Conservation (phyloP, 1,140 invertebrate species). For the Aphelenchoides besseyi region DNA sequence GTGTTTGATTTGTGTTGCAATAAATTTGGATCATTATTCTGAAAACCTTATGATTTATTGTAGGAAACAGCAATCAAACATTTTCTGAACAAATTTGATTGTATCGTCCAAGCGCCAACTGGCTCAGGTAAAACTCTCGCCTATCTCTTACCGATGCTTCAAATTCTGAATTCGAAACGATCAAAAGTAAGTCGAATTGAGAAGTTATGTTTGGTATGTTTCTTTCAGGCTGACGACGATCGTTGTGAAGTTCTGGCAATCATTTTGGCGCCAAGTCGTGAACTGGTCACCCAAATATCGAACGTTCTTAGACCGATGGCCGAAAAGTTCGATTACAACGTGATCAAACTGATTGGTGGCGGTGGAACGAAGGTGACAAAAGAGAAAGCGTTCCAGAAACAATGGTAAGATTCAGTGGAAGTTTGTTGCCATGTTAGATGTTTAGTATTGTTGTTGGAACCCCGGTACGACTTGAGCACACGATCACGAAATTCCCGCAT, state of each 20-base stretch:
- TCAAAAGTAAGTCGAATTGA: slow-evolving; percentile 24
- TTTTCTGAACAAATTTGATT: slow-evolving; percentile 52
- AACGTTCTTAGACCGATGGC: slow-evolving; percentile 33
- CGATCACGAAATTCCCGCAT: slow-evolving; percentile 40
- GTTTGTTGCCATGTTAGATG: not conserved
- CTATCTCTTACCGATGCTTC: slow-evolving; percentile 53
- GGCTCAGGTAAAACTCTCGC: slow-evolving; percentile 60
- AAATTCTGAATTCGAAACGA: slow-evolving; percentile 48
- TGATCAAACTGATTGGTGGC: slow-evolving; percentile 40
- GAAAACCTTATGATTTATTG: slow-evolving; percentile 16
- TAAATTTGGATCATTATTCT: not conserved
- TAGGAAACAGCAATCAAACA: slow-evolving; percentile 44
- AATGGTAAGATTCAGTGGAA: slow-evolving; percentile 33
- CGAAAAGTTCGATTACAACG: slow-evolving; percentile 35
- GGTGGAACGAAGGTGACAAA: slow-evolving; percentile 30
- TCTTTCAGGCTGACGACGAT: slow-evolving; percentile 41
- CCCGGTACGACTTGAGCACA: slow-evolving; percentile 52
- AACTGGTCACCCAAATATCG: slow-evolving; percentile 39
- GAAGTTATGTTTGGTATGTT: slow-evolving; percentile 19
- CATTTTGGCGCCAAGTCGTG: slow-evolving; percentile 38
- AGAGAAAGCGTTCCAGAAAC: slow-evolving; percentile 33
- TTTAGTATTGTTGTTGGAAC: slow-evolving; percentile 56
- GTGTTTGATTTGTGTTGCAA: not conserved
- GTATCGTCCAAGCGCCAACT: slow-evolving; percentile 61
- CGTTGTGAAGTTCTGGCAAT: slow-evolving; percentile 36